Evolutionary conservation across 1,140 invertebrate species (phyloP).

Genomic region (Calliopsis andreniformis): DNA sequence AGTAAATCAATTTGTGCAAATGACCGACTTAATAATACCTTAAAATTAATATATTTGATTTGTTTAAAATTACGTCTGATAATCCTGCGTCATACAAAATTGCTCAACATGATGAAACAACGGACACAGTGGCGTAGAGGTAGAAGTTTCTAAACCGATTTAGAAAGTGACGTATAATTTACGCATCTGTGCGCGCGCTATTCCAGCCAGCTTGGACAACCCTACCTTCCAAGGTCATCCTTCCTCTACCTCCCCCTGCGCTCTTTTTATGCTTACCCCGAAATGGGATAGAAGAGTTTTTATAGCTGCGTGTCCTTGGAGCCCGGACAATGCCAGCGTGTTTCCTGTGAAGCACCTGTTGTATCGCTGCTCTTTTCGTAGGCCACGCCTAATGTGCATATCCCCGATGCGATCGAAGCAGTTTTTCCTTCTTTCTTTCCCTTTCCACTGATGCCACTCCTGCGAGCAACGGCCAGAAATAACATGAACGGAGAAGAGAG

Average conservation of each 20-base stretch:
- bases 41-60: too few relatives aligned
- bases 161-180: constrained; percentile 44
- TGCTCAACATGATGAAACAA: too few relatives aligned
- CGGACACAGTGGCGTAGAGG: background rate
- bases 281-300: constrained; percentile 30
- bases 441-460: background rate
- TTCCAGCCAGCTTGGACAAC: constrained; percentile 36
- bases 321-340: constrained; percentile 24
- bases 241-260: constrained; percentile 4
- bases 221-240: constrained; percentile 36
- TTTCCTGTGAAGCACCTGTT: constrained; percentile 43
- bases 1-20: too few relatives aligned
- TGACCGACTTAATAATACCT: too few relatives aligned
- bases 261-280: constrained; percentile 25
- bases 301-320: constrained; percentile 38
- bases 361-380: constrained; percentile 31
- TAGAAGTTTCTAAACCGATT: background rate
- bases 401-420: constrained; percentile 6
- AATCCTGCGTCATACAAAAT: too few relatives aligned
- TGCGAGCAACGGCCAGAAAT: constrained; percentile 5
- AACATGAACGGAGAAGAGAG: background rate
- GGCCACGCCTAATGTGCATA: constrained; percentile 30
- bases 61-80: too few relatives aligned
- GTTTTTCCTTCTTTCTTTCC: background rate
- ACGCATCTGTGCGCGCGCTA: constrained; percentile 28